phyloP scores from a whole-genome alignment of 2,888 invertebrate genomes.

The Trisateles emortualis region DNA sequence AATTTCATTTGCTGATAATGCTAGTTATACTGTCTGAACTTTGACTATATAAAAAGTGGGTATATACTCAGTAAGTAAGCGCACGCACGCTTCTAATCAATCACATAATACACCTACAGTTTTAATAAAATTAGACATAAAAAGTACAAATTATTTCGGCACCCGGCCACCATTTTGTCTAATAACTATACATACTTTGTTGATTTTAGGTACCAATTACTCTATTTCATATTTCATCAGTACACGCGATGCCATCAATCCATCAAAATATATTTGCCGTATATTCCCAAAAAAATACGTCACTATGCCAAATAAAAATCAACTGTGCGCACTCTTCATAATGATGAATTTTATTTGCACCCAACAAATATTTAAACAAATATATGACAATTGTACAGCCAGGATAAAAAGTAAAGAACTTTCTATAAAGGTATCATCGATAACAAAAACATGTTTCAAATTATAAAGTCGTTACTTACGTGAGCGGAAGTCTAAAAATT shows the following conservation, averaged over 20 bases:
- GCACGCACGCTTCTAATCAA: slow-evolving; percentile 1
- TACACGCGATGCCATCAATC: slow-evolving; percentile 15
- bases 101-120: background rate
- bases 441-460: slow-evolving; percentile 56
- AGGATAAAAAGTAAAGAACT: slow-evolving; percentile 15
- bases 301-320: too few species aligned
- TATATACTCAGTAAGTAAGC: background rate
- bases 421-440: slow-evolving; percentile 32
- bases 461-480: slow-evolving; percentile 48
- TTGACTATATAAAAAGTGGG: background rate
- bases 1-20: background rate
- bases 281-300: background rate
- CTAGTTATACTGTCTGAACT: background rate
- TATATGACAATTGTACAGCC: background rate
- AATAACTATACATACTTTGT: background rate
- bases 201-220: slow-evolving; percentile 8
- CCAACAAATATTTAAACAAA: background rate
- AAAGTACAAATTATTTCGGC: background rate
- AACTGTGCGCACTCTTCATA: too few species aligned
- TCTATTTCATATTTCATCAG: slow-evolving; percentile 6
- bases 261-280: background rate
- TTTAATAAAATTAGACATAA: background rate
- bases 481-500: slow-evolving; percentile 62
- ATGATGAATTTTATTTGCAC: too few species aligned
- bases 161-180: background rate